Base-by-base conservation (phyloP, 2,888 invertebrate species). In the Acleris literana region DNA sequence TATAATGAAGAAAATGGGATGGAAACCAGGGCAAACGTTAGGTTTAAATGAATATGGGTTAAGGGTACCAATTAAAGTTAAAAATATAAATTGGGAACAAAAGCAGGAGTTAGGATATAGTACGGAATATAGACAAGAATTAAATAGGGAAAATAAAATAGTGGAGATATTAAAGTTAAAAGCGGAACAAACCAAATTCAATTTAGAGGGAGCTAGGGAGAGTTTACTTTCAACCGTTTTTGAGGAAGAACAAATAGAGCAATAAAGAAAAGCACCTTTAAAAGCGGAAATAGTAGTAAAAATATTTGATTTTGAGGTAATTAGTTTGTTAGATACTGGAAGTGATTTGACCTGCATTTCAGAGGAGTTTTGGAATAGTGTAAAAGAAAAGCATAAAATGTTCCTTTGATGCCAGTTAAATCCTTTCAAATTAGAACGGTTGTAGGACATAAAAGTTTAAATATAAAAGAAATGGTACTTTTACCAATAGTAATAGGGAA, bases 291-390 rank as follows among this genome's bases (percentile, higher is more conserved):
- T 70, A n/a, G 2, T n/a, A 0, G 13, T 69, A 16, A 22, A 59
- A 16, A 29, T 70, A 13, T 58, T 43, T 0, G 63, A 33, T 0
- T 25, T 13, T 5, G 49, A 63, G 0, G 13, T 69, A 9, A 13
- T 52, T 11, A 48, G 48, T 1, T 54, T 72, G 11, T 3, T 72
- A 0, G 72, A 72, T 18, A 71, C 70, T 0, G 72, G 69, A 0
- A 71, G 72, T 58, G 68, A 72, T 46, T 59, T 71, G 0, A 72
- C 70, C 5, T 69, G 71, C 48, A 64, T 71, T 0, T 69, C 72
- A 0, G 62, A 63, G 11, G 17, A 33, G 11, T 46, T 69, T 11
- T 69, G 54, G 51, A 17, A 48, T 0, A 33, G 4, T 11, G 0
- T 62, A 1, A 62, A n/a, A n/a, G 4, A 48, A 1, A 44, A 11